Conservation (phyloP, 1,140 invertebrate species). For the Drosophila prosaltans region DNA sequence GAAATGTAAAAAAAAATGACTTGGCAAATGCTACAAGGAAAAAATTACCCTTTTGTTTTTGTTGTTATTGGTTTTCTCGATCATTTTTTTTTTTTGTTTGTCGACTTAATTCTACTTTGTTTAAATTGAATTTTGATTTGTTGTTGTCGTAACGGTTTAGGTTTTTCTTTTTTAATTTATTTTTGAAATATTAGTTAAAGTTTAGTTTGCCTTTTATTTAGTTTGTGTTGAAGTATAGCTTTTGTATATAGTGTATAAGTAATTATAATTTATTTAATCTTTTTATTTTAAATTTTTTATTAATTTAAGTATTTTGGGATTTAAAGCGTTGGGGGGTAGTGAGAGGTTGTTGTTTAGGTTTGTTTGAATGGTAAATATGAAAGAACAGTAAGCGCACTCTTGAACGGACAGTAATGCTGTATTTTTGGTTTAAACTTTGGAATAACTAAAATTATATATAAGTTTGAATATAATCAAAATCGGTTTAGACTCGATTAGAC, state of each 20-base stretch:
- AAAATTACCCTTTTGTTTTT: slow-evolving; percentile 26
- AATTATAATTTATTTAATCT: slow-evolving; percentile 3
- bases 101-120: slow-evolving; percentile 51
- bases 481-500: no score
- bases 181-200: not conserved
- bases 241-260: slow-evolving; percentile 10
- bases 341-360: not conserved
- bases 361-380: not conserved
- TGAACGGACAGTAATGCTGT: no score
- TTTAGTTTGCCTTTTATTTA: slow-evolving; percentile 1
- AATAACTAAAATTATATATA: no score
- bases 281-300: not conserved
- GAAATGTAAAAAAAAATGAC: not conserved
- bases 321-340: not conserved
- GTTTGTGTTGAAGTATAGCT: not conserved
- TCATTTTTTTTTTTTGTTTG: slow-evolving; percentile 18
- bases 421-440: no score
- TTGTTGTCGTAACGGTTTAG: not conserved
- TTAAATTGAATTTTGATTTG: slow-evolving; percentile 34
- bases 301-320: not conserved
- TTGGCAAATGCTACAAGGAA: slow-evolving; percentile 20
- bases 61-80: slow-evolving; percentile 9
- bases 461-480: no score
- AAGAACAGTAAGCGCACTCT: no score
- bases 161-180: not conserved